Evolutionary conservation across 2,888 invertebrate genomes (phyloP).

Genomic region (Ectemnius lituratus): DNA sequence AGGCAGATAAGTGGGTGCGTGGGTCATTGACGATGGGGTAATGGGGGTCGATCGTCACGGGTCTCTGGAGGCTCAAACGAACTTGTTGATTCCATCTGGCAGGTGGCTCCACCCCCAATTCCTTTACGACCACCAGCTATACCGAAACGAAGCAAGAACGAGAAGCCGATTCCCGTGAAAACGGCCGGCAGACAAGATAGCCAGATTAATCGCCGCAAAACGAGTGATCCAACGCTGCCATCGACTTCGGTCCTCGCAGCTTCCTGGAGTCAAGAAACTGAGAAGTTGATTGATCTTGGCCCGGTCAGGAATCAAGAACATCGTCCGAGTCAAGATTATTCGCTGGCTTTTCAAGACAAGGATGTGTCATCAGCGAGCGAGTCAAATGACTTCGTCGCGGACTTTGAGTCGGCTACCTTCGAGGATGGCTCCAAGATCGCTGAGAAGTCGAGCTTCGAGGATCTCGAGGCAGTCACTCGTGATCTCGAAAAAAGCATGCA

Average conservation of each 20-base stretch:
- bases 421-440: constrained; percentile 52
- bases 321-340: constrained; percentile 23
- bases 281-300: constrained; percentile 67
- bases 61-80: background rate
- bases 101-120: constrained; percentile 77
- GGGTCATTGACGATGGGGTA: constrained; percentile 8
- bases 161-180: constrained; percentile 68
- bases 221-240: constrained; percentile 76
- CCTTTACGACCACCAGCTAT: constrained; percentile 79
- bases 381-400: constrained; percentile 48
- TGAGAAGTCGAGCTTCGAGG: constrained; percentile 61
- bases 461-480: constrained; percentile 67
- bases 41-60: background rate
- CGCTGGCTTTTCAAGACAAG: constrained; percentile 38
- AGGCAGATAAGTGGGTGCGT: background rate
- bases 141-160: constrained; percentile 77
- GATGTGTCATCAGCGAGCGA: constrained; percentile 21
- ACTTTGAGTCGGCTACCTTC: constrained; percentile 57
- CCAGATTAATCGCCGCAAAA: constrained; percentile 38
- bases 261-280: constrained; percentile 53
- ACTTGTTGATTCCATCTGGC: constrained; percentile 36
- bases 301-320: constrained; percentile 30
- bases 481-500: constrained; percentile 71
- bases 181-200: constrained; percentile 37
- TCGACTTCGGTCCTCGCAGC: constrained; percentile 20